Conservation (phyloP, 2,888 invertebrate species). For the Bunonema sp. region DNA sequence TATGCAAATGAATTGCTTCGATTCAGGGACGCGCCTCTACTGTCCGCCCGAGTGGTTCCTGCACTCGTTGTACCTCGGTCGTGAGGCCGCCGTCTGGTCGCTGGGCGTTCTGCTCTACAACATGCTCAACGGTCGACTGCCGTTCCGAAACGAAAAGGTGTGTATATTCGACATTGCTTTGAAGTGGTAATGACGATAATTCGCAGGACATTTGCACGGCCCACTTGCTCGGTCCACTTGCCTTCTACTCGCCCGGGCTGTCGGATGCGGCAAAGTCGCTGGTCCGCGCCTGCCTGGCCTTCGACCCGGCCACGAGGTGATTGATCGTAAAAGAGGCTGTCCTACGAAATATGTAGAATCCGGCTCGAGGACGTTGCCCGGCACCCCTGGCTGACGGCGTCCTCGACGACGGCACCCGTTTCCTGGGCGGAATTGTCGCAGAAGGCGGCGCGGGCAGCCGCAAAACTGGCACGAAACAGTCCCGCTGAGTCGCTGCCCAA, state of each 20-base stretch:
- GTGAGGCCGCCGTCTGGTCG: constrained; percentile 40
- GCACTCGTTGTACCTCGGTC: constrained; percentile 34
- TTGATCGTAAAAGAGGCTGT: too few relatives aligned
- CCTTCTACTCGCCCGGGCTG: constrained; percentile 19
- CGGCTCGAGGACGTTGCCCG: constrained; percentile 23
- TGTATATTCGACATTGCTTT: too few relatives aligned
- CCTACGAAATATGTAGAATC: too few relatives aligned
- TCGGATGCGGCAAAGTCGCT: constrained; percentile 7
- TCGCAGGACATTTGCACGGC: constrained; percentile 40
- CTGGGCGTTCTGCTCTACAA: constrained; percentile 37
- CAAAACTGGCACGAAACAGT: too few relatives aligned
- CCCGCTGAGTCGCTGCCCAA: too few relatives aligned
- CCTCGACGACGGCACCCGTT: too few relatives aligned
- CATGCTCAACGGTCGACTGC: constrained; percentile 33
- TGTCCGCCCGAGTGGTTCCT: constrained; percentile 42
- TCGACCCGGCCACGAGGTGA: constrained; percentile 27
- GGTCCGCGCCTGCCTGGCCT: constrained; percentile 24
- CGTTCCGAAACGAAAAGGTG: constrained; percentile 39
- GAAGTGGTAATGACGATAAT: too few relatives aligned
- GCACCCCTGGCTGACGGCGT: constrained; percentile 23
- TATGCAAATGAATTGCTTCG: not conserved
- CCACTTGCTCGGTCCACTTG: constrained; percentile 38
- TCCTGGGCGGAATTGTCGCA: too few relatives aligned
- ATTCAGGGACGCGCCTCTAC: constrained; percentile 28
- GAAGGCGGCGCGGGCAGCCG: too few relatives aligned